Base-by-base conservation (phyloP, 1,140 invertebrate species). In the Lucilia sericata region DNA sequence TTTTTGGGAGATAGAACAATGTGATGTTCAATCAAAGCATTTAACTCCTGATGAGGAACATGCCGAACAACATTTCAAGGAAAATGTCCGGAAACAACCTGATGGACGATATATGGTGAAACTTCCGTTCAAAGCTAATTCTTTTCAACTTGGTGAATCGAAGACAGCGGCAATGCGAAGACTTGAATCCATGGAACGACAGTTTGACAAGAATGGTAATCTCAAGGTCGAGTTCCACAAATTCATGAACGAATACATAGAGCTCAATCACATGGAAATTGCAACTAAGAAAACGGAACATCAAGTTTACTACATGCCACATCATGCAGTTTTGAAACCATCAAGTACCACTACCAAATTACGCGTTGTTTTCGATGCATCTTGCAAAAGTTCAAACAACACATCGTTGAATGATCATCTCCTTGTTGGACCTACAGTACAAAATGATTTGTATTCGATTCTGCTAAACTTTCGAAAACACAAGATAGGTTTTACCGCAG, bases 371-470 rank as follows among this genome's bases (percentile, higher is more conserved):
- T 36, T 36, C 8, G 36, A 36, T 36, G 36, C 36, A 36, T 36
- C 36, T 36, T 36, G 82, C 14, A 86, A 85, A 83, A 86, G 83
- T 30, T 74, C 82, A 19, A 86, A 17, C 10, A 85, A 84, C 74
- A 49, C 86, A 13, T 87, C 86, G 34, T 60, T 90, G 36, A 91
- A 91, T 85, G 88, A 91, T 49, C 86, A 86, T 8, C 87, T 91
- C 25, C 82, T 87, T 55, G 75, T 86, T 8, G 92, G 87, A 36
- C 89, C 83, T 87, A 88, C 49, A 87, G 83, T 87, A 87, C 90
- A 87, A 85, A 88, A 30, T 65, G 70, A 85, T 60, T 49, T 84
- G 55, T 84, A 49, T 74, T 19, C 55, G 30, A 84, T 82, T 36
- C 36, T 36, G 3, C 36, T 36, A 36, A 36, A 36, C 3, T 36